Conservation (phyloP, 1,140 invertebrate species). For the Ylistrum balloti region DNA sequence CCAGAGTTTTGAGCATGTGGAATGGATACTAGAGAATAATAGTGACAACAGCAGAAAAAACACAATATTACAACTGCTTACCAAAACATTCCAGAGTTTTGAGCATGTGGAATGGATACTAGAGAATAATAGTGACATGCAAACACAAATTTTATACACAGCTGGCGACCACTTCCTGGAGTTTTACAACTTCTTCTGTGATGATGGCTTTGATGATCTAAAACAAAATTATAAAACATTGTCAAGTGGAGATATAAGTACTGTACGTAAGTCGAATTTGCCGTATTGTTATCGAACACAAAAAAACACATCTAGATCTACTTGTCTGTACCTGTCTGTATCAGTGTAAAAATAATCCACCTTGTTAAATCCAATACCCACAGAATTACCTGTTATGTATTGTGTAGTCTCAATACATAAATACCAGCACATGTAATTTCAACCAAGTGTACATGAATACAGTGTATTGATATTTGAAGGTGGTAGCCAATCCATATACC, state of each 20-base stretch:
- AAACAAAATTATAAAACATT: too few relatives aligned
- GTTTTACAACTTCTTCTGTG: too few relatives aligned
- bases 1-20: too few relatives aligned
- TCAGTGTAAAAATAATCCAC: background rate
- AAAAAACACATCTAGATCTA: background rate
- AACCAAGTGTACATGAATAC: background rate
- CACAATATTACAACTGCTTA: too few relatives aligned
- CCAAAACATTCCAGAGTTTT: too few relatives aligned
- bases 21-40: too few relatives aligned
- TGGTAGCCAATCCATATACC: background rate
- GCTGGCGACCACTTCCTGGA: too few relatives aligned
- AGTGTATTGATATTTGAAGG: slow-evolving; percentile 33
- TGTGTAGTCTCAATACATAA: background rate
- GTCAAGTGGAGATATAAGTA: too few relatives aligned
- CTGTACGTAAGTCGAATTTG: too few relatives aligned
- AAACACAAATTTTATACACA: background rate
- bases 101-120: too few relatives aligned
- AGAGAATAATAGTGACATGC: background rate
- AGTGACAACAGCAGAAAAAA: background rate
- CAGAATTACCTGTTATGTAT: background rate
- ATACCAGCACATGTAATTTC: slow-evolving; percentile 4
- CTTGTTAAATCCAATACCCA: background rate
- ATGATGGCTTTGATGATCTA: too few relatives aligned
- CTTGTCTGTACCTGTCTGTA: background rate
- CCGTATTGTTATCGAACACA: too few relatives aligned